Percentiles rank a stretch among this genome's conserved stretches.
phyloP scores from a whole-genome alignment of 2,888 invertebrate species.

The Tribolium freemani region DNA sequence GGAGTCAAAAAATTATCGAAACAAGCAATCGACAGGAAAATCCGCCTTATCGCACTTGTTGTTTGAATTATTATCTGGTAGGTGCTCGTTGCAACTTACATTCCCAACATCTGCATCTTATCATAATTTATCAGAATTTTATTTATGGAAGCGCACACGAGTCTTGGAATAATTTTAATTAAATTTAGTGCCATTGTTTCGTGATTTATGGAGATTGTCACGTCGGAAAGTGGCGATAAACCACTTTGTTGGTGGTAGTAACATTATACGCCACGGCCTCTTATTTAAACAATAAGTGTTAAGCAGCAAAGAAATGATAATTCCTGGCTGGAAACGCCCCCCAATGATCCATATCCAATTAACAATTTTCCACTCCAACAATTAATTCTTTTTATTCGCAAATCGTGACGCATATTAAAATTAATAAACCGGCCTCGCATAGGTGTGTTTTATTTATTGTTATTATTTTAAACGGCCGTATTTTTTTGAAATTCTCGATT shows the following conservation, averaged over 20 bases:
- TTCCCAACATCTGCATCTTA: neutral
- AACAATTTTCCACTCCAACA: constrained; percentile 18
- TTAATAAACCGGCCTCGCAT: constrained; percentile 17
- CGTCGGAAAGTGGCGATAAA: neutral
- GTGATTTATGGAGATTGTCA: neutral
- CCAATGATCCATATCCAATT: constrained; percentile 5
- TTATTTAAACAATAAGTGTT: neutral
- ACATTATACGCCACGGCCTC: neutral
- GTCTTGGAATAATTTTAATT: neutral
- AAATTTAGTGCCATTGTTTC: neutral
- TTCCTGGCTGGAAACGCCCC: neutral
- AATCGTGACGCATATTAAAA: constrained; percentile 21
- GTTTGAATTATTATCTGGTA: neutral
- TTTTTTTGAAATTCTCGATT: constrained; percentile 13
- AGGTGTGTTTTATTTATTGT: constrained; percentile 34
- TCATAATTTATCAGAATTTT: neutral
- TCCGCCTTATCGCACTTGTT: neutral
- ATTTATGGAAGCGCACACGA: neutral
- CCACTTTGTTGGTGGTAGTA: neutral
- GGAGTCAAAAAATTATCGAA: neutral
- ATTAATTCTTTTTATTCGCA: constrained; percentile 7
- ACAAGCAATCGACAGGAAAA: neutral
- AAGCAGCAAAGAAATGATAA: neutral
- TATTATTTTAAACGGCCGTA: constrained; percentile 17
- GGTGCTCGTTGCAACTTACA: neutral